phyloP scores from a whole-genome alignment of 2,888 invertebrate genomes.

The Phortica magna region DNA sequence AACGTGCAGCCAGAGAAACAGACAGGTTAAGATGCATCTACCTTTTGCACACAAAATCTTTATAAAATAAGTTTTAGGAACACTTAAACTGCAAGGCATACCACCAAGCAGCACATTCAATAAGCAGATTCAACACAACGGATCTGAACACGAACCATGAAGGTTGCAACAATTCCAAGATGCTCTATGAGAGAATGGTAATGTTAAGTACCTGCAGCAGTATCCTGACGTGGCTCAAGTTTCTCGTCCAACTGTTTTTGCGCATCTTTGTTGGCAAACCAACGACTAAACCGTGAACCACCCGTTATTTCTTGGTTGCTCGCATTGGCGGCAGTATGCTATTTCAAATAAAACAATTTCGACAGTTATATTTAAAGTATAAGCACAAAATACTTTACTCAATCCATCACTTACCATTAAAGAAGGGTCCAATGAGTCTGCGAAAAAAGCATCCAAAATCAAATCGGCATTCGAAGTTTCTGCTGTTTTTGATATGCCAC shows the following conservation, averaged over 20 bases:
- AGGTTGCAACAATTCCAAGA: no score
- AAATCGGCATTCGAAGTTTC: conserved; percentile 79
- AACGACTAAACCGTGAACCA: conserved; percentile 87
- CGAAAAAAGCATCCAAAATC: conserved; percentile 91
- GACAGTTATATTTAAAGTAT: neutral
- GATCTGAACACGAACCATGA: no score
- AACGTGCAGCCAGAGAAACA: no score
- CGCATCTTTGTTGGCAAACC: conserved; percentile 82
- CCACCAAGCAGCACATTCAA: no score
- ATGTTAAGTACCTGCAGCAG: no score
- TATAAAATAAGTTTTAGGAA: no score
- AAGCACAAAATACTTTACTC: conserved; percentile 77
- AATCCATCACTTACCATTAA: conserved; percentile 81
- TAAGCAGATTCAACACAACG: no score
- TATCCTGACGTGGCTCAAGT: conserved; percentile 36
- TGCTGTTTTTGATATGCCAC: conserved; percentile 4
- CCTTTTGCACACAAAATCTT: no score
- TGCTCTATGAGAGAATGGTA: no score
- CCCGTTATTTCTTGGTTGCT: conserved; percentile 71
- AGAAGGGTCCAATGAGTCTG: conserved; percentile 87
- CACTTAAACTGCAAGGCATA: no score
- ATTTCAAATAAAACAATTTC: conserved; percentile 20
- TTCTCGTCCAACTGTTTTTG: conserved; percentile 39
- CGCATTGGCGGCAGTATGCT: conserved; percentile 49
- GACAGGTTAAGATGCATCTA: no score